A percentile compares a stretch with the other conserved stretches of the same genome.
Evolutionary conservation across 1,140 invertebrate species (phyloP).

Genomic region (Lepidostoma basale): DNA sequence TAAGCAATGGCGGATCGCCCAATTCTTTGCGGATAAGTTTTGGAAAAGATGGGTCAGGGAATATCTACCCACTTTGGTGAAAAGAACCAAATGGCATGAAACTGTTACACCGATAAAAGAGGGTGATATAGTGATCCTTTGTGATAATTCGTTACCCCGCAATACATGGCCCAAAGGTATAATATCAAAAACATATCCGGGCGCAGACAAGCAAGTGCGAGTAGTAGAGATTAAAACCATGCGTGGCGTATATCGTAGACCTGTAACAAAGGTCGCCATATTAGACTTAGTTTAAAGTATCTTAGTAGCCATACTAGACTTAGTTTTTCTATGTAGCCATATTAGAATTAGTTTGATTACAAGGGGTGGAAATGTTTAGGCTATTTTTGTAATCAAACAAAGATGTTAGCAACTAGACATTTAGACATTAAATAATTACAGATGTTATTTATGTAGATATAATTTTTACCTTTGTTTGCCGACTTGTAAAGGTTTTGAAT

Average conservation of each 20-base stretch:
- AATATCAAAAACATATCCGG: not conserved
- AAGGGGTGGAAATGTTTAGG: too few species aligned
- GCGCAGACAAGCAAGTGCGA: not conserved
- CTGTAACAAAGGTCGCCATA: not conserved
- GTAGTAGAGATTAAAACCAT: not conserved
- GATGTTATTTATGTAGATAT: too few species aligned
- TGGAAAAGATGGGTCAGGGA: not conserved
- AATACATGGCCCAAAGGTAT: not conserved
- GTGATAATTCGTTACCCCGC: not conserved
- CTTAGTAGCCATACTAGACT: too few species aligned
- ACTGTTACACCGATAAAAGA: not conserved
- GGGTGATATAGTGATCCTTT: not conserved
- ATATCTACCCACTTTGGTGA: not conserved
- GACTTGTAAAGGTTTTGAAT: too few species aligned
- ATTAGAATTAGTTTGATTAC: too few species aligned
- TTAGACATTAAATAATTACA: too few species aligned
- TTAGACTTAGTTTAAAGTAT: too few species aligned
- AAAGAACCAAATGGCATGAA: not conserved
- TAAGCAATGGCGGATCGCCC: not conserved
- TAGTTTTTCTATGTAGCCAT: too few species aligned
- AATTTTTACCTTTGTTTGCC: too few species aligned
- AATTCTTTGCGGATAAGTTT: not conserved
- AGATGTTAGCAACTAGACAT: too few species aligned
- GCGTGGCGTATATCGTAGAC: not conserved
- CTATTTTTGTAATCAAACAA: too few species aligned